phyloP scores from a whole-genome alignment of 2,113 vertebrate species.

The Galbula dea region DNA sequence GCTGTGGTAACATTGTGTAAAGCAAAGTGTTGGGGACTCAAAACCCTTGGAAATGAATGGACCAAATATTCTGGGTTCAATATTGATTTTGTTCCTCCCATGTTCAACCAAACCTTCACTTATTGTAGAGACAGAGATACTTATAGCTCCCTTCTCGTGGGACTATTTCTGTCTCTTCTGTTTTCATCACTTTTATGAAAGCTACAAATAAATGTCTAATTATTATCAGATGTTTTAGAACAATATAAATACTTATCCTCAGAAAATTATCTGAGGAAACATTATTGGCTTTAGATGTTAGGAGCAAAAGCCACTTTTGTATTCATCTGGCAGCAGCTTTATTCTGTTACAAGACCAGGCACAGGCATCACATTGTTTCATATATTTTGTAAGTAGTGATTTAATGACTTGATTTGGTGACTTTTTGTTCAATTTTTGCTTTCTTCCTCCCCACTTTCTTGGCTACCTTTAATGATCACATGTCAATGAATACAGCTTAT shows the following conservation, averaged over 20 bases:
- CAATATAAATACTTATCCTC: constrained; percentile 71
- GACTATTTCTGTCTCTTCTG: constrained; percentile 41
- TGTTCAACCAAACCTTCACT: neutral
- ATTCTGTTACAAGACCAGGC: constrained; percentile 12
- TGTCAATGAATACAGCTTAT: neutral
- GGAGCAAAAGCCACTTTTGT: constrained; percentile 63
- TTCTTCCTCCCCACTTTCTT: neutral
- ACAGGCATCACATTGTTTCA: neutral
- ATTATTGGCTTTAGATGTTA: constrained; percentile 55
- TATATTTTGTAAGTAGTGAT: neutral
- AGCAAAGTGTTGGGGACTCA: neutral
- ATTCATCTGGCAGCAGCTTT: constrained; percentile 50
- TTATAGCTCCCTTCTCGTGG: neutral
- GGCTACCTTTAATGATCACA: neutral
- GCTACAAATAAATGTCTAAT: constrained; percentile 80
- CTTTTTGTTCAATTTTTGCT: neutral
- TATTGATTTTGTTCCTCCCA: neutral
- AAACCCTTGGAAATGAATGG: neutral
- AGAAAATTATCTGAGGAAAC: constrained; percentile 71
- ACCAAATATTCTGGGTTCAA: neutral
- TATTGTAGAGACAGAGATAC: constrained; percentile 17
- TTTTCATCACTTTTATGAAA: constrained; percentile 45
- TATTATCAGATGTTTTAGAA: constrained; percentile 82
- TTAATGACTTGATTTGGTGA: neutral
- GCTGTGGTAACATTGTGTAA: neutral